Evolutionary conservation across 2,797 vertebrate genomes (phyloP), one percentile per base, ranked within the genome.

Genomic region (Cuculus canorus): DNA sequence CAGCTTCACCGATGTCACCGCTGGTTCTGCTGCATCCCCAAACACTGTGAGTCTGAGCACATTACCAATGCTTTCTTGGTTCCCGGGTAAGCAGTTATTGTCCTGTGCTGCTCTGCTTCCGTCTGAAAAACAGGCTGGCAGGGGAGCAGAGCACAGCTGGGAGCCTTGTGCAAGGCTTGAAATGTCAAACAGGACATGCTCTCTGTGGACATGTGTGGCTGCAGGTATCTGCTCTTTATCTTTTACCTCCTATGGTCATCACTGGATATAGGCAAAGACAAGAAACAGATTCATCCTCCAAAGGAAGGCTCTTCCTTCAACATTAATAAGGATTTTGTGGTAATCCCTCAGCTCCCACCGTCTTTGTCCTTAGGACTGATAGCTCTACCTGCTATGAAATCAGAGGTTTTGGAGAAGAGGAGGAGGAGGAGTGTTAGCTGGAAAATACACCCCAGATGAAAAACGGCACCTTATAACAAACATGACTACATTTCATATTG

Each of bases 141-240:
- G 8, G n/a, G 52, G 68, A 85, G 19, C 7, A 15, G 56, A 77
- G 59, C 24, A 7, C 0, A 0, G 2, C 41, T 59, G 76, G n/a
- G 21, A 95, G 17, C 63, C 64, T 48, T 54, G 64, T 21, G 65
- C 12, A 7, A 56, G 60, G 61, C 41, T 88, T 52, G 59, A 82
- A 66, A 82, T 47, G 66, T 56, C 85, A 65, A 53, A n/a, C 21
- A 57, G 79, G 66, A 69, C 27, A 10, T 0, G 0, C 10, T 59
- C 24, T 30, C 45, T 11, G 54, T 21, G 72, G 60, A 37, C 39
- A 41, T 0, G 0, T 28, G 57, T 0, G 1, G 71, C 54, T 43
- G 59, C 75, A 85, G 84, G 68, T 86, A 48, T n/a, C 92, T 45
- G 35, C 43, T 84, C 43, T 73, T 63, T 9, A 37, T 53, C 60